Base-by-base conservation (phyloP, 2,888 invertebrate species). In the Diplazon laetatorius region DNA sequence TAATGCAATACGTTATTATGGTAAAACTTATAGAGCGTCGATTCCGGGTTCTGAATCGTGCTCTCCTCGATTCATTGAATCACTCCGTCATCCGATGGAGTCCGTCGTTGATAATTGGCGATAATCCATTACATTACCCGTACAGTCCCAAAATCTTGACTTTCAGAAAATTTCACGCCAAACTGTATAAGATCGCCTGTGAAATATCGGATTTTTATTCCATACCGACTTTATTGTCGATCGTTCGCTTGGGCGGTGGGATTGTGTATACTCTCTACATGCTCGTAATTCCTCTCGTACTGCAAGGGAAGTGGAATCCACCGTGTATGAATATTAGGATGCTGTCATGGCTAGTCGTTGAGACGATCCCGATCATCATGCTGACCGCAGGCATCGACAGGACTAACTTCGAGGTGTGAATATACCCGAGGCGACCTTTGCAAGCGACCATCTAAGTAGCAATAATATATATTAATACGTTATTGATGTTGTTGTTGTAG, bases 191-290 rank as follows among this genome's bases (percentile, higher is more conserved):
- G 9, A 60, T 74, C 1, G 37, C 73, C 6, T 44, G 18, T 1
- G 62, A 71, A 1, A 18, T 78, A 12, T 48, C 78, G 6, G 59
- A 76, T 8, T 78, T 76, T 71, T 81, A 74, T 59, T 76, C 78
- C 5, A 16, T 78, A 18, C 68, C 78, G 12, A 63, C 68, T 0
- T 39, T 78, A 1, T 12, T 76, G 14, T 35, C 65, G 2, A 62
- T 70, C 4, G 48, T 44, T 0, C 16, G 35, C 4, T 22, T 1
- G 25, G 50, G 50, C 20, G 75, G 9, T 18, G 62, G 69, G 1
- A 8, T 74, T 0, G 48, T 81, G 9, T 76, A 73, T 39, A 69
- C 44, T n/a, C 44, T 50, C 22, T 81, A 81, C 52, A 65, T 70
- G 14, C 9, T 76, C 8, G 6, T 68, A 10, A 35, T 48, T 18